Evolutionary conservation across 2,113 vertebrate genomes (phyloP).

Genomic region (Lota lota): DNA sequence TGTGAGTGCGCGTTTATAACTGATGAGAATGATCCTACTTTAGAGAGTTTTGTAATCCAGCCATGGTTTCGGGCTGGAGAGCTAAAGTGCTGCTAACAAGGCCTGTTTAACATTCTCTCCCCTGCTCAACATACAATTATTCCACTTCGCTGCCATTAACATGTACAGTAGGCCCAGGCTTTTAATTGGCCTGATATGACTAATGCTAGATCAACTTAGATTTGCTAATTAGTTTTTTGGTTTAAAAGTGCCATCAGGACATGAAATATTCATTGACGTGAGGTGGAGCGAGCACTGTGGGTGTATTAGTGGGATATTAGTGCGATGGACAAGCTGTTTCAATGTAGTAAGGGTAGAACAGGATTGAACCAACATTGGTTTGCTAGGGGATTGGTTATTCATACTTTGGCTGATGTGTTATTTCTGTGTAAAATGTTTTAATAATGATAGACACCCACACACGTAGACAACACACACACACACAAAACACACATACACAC

Average conservation of each 20-base stretch:
- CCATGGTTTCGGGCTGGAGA: constrained; percentile 68
- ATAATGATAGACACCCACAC: constrained; percentile 59
- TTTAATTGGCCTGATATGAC: constrained; percentile 78
- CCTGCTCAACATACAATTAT: constrained; percentile 78
- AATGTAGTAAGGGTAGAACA: constrained; percentile 42
- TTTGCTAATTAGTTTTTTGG: constrained; percentile 78
- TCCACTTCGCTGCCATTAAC: constrained; percentile 74
- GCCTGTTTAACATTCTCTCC: constrained; percentile 79
- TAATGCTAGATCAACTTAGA: constrained; percentile 79
- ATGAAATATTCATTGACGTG: constrained; percentile 79
- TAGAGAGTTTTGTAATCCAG: constrained; percentile 72
- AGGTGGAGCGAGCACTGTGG: constrained; percentile 69
- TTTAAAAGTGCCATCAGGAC: constrained; percentile 78
- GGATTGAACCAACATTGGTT: constrained; percentile 63
- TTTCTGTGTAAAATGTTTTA: constrained; percentile 41
- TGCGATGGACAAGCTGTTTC: constrained; percentile 56
- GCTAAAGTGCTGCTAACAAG: constrained; percentile 79
- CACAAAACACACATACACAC: too few relatives aligned
- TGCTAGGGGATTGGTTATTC: constrained; percentile 62
- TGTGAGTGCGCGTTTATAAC: constrained; percentile 36
- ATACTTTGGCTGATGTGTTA: constrained; percentile 67
- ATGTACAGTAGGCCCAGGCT: constrained; percentile 71
- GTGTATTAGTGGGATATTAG: constrained; percentile 73
- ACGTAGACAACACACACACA: neutral
- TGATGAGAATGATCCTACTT: constrained; percentile 64